phyloP scores from a whole-genome alignment of 2,113 vertebrate species.

The Antigone vipio region DNA sequence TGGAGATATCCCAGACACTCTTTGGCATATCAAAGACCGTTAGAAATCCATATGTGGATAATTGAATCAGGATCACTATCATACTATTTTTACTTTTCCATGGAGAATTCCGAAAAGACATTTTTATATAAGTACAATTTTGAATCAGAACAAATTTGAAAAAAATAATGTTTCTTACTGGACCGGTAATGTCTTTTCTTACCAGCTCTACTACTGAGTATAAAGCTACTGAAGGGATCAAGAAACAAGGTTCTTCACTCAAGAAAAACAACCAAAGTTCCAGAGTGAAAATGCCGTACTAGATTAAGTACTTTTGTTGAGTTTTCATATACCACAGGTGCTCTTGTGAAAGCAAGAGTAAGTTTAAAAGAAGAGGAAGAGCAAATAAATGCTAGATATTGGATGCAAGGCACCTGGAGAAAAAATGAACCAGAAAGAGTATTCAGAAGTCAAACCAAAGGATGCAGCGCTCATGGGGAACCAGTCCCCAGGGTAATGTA shows the following conservation, averaged over 20 bases:
- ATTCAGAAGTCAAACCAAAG: neutral
- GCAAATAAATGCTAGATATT: neutral
- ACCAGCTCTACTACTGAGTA: neutral
- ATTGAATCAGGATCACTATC: accelerated
- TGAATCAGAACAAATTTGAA: neutral
- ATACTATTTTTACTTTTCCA: neutral
- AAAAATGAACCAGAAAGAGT: neutral
- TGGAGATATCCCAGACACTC: neutral
- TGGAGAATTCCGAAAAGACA: neutral
- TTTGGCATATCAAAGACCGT: neutral
- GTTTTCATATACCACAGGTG: neutral
- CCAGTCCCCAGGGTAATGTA: neutral
- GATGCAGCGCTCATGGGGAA: neutral
- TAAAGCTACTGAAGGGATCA: neutral
- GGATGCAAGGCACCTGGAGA: neutral
- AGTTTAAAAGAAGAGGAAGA: neutral
- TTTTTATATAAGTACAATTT: neutral
- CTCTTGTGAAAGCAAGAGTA: neutral
- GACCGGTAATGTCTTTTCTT: neutral
- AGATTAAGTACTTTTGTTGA: neutral
- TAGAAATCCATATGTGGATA: neutral
- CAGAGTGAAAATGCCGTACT: neutral
- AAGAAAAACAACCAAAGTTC: neutral
- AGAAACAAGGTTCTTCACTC: neutral
- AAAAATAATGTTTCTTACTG: neutral